Percentiles rank a stretch among this genome's conserved stretches.
Evolutionary conservation across 2,113 vertebrate species (phyloP).

Genomic region (Muntiacus reevesi): DNA sequence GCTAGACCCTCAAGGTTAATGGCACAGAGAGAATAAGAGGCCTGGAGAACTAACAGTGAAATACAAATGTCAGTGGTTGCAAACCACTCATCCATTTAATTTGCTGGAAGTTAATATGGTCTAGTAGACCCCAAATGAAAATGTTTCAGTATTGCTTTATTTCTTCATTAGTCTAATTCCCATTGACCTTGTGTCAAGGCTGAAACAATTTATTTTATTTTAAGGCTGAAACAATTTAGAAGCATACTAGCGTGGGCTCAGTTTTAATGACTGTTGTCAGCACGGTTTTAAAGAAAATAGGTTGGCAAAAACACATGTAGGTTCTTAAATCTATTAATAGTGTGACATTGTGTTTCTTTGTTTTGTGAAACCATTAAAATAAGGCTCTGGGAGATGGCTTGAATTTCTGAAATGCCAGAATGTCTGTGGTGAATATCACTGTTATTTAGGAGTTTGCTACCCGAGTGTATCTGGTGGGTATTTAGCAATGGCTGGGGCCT

Average conservation of each 20-base stretch:
- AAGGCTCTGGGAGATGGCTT: not conserved
- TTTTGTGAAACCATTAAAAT: not conserved
- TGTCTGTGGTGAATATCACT: not conserved
- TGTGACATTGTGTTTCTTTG: not conserved
- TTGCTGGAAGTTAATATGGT: not conserved
- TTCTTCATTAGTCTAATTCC: slow-evolving; percentile 51
- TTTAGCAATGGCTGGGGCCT: not conserved
- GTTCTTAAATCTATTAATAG: not conserved
- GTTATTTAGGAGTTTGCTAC: not conserved
- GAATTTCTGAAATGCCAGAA: not conserved
- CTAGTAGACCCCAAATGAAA: not conserved
- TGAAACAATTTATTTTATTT: not conserved
- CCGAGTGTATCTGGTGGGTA: not conserved
- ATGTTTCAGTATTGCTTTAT: slow-evolving; percentile 29
- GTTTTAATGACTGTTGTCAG: not conserved
- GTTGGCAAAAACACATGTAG: not conserved
- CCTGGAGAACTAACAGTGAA: not conserved
- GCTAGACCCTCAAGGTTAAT: not conserved
- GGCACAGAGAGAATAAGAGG: not conserved
- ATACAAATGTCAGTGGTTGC: not conserved
- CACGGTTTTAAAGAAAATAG: not conserved
- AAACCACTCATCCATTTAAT: slow-evolving; percentile 9
- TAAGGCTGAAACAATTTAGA: not conserved
- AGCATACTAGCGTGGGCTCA: not conserved
- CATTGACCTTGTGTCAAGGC: not conserved